Evolutionary conservation across 2,888 invertebrate species (phyloP), one percentile per base, ranked within the genome.

Genomic region (Odontomyia ornata): DNA sequence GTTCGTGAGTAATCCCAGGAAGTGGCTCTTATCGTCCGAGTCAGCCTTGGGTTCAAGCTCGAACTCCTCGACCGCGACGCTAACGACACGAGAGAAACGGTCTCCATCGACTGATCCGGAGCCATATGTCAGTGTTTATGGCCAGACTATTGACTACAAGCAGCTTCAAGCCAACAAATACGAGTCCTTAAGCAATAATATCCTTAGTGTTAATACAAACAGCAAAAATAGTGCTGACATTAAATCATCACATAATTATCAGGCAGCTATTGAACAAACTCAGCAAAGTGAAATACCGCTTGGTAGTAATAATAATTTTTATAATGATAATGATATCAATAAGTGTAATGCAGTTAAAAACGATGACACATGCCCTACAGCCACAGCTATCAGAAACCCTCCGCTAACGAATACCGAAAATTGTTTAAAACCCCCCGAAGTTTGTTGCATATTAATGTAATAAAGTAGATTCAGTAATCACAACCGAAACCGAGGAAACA

Each of bases 71-170:
- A 46, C 21, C 4, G 21, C 18, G 7, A 25, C 13, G 21, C 13
- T 23, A 13, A 60, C 5, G 7, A 60, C 69, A 28, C 27, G 25
- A 52, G 9, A 73, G 28, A 57, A 28, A 21, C 43, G 36, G 21
- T 69, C 69, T 7, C 36, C 43, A 9, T 36, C 57, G 23, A 15
- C 57, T 21, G 57, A 77, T 30, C 30, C 84, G 3, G 83, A 83
- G 75, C 81, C 84, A 5, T 87, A 87, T 80, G 86, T 87, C 69
- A 87, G 86, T 79, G 83, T 85, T 78, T 87, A 87, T 79, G 87
- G 87, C 27, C 83, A 82, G 77, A 86, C 85, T 77, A 84, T 85
- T 67, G 86, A 87, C 78, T 86, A 82, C 81, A 80, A 84, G 76
- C 83, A 83, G 43, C 77, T 80, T 69, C 28, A 78, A 71, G 67